These are phyloP conservation scores for Equus quagga DNA, from an alignment of 2,113 vertebrate species.

Conservation along the genomic window DNA sequence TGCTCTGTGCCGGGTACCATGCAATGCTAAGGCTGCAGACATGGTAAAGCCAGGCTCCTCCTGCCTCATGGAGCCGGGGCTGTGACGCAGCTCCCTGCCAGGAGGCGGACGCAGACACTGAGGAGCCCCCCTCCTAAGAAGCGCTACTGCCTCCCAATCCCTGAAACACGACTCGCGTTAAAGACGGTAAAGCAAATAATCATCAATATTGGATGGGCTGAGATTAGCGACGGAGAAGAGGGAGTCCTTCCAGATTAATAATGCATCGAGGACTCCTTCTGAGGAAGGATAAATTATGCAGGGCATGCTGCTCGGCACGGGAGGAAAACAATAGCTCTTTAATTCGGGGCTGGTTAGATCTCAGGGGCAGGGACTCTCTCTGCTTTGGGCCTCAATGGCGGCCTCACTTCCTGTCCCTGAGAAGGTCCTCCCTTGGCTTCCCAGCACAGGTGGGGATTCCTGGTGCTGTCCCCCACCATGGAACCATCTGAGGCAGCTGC, in stretches of 20 bases:
- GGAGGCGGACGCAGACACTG: fast-evolving
- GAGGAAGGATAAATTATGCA: conserved; percentile 65
- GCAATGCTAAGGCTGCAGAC: background rate
- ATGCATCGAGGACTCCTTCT: conserved; percentile 72
- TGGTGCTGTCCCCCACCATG: background rate
- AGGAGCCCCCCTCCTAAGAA: background rate
- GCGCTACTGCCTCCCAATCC: background rate
- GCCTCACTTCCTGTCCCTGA: background rate
- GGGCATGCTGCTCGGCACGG: background rate
- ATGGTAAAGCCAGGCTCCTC: background rate
- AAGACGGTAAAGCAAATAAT: conserved; percentile 76
- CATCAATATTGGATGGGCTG: conserved; percentile 78
- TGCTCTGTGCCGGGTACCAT: fast-evolving
- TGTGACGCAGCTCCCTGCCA: background rate
- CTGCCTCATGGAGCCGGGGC: background rate
- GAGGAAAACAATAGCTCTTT: conserved; percentile 65
- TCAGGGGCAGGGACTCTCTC: background rate
- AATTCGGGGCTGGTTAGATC: conserved; percentile 25
- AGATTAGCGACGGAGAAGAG: conserved; percentile 72
- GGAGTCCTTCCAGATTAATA: conserved; percentile 78
- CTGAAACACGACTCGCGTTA: conserved; percentile 35
- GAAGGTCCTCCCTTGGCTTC: background rate
- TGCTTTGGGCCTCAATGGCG: background rate
- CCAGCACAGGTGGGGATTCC: background rate
- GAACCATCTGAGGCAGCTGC: background rate